Percentiles rank a stretch among this genome's conserved stretches.
Conservation (phyloP, 2,797 vertebrate species). For the Bradypus variegatus region DNA sequence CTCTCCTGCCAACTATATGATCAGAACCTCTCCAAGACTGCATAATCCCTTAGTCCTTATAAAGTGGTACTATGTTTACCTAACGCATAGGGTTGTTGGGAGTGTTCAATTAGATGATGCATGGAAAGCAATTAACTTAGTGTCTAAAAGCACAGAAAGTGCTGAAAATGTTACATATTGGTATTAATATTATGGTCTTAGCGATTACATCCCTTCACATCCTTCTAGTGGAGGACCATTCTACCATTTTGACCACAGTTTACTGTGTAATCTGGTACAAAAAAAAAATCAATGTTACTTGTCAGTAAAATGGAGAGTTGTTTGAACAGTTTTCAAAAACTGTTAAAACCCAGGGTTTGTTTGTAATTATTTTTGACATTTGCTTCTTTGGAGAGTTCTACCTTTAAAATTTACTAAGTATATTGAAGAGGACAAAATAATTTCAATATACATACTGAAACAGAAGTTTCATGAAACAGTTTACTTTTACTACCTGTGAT, state of each 20-base stretch:
- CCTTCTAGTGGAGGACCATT: neutral
- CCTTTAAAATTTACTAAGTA: neutral
- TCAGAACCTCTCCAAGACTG: slow-evolving; percentile 38
- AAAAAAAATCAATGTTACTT: neutral
- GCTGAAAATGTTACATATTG: neutral
- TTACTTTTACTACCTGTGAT: neutral
- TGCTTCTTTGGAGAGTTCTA: neutral
- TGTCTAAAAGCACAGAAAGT: neutral
- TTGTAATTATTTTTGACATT: neutral
- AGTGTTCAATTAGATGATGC: slow-evolving; percentile 25
- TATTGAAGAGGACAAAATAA: neutral
- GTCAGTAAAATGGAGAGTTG: neutral
- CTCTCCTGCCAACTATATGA: slow-evolving; percentile 45
- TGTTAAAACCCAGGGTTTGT: neutral
- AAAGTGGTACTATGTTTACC: slow-evolving; percentile 47
- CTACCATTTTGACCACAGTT: neutral
- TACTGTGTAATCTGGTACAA: neutral
- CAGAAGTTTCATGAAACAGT: neutral
- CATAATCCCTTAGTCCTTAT: slow-evolving; percentile 47
- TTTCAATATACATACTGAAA: neutral
- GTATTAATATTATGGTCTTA: neutral
- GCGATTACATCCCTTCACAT: neutral
- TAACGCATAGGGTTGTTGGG: slow-evolving; percentile 31
- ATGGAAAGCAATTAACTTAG: neutral
- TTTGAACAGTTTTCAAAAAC: slow-evolving; percentile 30